Evolutionary conservation across 2,888 invertebrate species (phyloP).

Genomic region (Argyresthia albistria): DNA sequence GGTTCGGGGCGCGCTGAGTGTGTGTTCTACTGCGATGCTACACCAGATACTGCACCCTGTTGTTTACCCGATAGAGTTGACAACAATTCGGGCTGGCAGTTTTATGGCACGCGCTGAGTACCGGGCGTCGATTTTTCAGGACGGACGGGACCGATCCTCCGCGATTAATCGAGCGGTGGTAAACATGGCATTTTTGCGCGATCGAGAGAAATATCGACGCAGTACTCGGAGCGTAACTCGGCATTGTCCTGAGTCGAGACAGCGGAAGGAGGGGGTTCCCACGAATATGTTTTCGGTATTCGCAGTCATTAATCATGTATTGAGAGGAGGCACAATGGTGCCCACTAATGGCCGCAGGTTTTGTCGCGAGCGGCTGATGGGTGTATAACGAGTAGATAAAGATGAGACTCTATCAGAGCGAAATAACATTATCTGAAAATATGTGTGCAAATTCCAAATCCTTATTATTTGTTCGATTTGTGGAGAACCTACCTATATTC

Average conservation of each 20-base stretch:
- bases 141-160: constrained; percentile 50
- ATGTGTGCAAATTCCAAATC: no score
- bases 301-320: constrained; percentile 61
- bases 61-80: not conserved
- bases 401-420: not conserved
- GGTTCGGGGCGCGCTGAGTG: constrained; percentile 18
- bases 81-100: not conserved
- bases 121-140: constrained; percentile 52
- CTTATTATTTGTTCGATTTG: no score
- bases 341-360: constrained; percentile 46
- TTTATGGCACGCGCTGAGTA: constrained; percentile 15
- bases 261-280: constrained; percentile 37
- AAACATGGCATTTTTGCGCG: constrained; percentile 56
- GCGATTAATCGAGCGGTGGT: constrained; percentile 64
- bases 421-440: no score
- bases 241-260: constrained; percentile 39
- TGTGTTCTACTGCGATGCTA: constrained; percentile 5
- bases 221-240: constrained; percentile 17
- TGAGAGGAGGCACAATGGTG: constrained; percentile 48
- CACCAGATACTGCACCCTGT: not conserved
- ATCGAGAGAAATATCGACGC: constrained; percentile 43
- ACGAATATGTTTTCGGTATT: constrained; percentile 58
- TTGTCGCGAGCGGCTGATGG: constrained; percentile 24
- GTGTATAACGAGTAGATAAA: not conserved
- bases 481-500: no score